Conservation (phyloP, 1,140 invertebrate species). For the Cherax quadricarinatus region DNA sequence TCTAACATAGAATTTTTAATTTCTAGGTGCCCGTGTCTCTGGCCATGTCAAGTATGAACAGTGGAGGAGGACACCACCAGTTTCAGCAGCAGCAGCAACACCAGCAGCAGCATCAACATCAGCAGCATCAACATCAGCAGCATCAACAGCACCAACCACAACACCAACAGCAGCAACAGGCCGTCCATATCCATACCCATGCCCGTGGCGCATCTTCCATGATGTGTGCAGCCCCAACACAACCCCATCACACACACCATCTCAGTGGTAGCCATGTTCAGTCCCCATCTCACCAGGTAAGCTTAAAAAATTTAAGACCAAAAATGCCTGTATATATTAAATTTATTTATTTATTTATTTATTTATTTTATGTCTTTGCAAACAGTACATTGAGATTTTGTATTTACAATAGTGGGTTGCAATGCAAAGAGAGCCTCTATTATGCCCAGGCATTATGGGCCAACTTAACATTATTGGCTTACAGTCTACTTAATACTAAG, state of each 20-base stretch:
- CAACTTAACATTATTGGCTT: no score
- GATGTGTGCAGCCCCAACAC: slow-evolving; percentile 65
- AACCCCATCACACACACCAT: slow-evolving; percentile 65
- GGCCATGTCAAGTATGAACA: slow-evolving; percentile 70
- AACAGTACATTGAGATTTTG: no score
- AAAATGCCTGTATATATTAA: no score
- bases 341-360: no score
- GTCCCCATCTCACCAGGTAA: slow-evolving; percentile 56
- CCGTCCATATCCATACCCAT: slow-evolving; percentile 67
- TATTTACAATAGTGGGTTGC: no score
- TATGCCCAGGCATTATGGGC: no score
- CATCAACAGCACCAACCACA: slow-evolving; percentile 39
- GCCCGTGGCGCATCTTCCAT: slow-evolving; percentile 63
- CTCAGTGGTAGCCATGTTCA: slow-evolving; percentile 54
- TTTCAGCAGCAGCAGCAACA: slow-evolving; percentile 63
- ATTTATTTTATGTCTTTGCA: no score
- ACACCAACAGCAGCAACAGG: slow-evolving; percentile 65
- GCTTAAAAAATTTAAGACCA: background rate
- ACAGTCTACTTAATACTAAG: no score
- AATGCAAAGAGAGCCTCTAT: no score
- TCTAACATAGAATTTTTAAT: background rate
- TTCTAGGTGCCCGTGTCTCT: slow-evolving; percentile 65
- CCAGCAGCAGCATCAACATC: slow-evolving; percentile 46
- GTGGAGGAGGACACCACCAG: slow-evolving; percentile 65
- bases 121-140: slow-evolving; percentile 44